phyloP scores from a whole-genome alignment of 2,797 vertebrate genomes.

The Chiroxiphia lanceolata region DNA sequence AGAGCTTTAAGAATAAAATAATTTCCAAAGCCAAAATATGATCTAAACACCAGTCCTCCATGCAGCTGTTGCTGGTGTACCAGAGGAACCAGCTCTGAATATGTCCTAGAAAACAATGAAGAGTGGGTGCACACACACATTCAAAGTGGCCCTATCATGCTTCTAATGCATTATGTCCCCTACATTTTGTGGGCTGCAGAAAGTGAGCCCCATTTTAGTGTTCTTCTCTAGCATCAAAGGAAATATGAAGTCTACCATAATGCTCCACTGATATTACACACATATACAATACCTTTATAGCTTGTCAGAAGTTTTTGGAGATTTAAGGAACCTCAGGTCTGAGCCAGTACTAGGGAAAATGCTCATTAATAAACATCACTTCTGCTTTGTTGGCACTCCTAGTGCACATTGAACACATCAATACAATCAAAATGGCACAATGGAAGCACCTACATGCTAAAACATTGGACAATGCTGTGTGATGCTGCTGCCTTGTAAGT shows the following conservation, averaged over 20 bases:
- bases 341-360: not conserved
- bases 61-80: not conserved
- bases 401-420: not conserved
- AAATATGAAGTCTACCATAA: not conserved
- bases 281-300: not conserved
- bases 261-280: not conserved
- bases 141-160: not conserved
- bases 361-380: not conserved
- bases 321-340: not conserved
- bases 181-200: not conserved
- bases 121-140: not conserved
- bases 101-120: not conserved
- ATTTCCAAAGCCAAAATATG: not conserved
- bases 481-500: not conserved
- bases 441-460: not conserved
- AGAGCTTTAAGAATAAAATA: not conserved
- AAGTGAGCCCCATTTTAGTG: not conserved
- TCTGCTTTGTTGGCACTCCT: not conserved
- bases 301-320: not conserved
- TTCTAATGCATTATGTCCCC: accelerated
- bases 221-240: not conserved
- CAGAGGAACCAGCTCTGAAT: not conserved
- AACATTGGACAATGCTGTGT: not conserved
- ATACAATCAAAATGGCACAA: not conserved
- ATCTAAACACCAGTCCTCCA: not conserved